Base-by-base conservation (phyloP, 2,797 vertebrate species). In the Falco berigora region DNA sequence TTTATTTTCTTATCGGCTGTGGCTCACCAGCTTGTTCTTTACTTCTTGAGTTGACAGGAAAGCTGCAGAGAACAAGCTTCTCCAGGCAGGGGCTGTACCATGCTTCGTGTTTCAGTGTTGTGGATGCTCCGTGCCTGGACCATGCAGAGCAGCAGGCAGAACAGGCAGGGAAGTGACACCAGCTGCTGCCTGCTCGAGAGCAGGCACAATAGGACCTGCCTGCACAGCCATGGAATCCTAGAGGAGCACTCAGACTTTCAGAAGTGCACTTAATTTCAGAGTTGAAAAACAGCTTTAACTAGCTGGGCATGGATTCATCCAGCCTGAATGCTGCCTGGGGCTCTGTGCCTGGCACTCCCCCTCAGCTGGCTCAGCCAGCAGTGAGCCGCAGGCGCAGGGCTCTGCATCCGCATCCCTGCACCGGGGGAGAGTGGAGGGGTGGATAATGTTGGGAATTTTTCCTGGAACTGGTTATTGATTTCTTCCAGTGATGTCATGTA, bases 191-290 rank as follows among this genome's bases (percentile, higher is more conserved):
- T 24, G 55, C 78, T 89, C 55, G 55, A n/a, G n/a, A 83, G 79
- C 75, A 61, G 59, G 76, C 79, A 56, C 73, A 36, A 9, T 71
- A 87, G 77, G 71, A 69, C 81, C 85, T 85, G 52, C n/a, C 74
- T 44, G 40, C 71, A 47, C 61, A 85, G 81, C 93, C 27, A 0
- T 47, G 67, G 6, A 32, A 58, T 85, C 86, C 88, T 93, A 90
- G 50, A 96, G 93, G 81, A 92, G 91, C 58, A n/a, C 75, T 94
- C 72, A 59, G 59, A 76, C 84, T 89, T 93, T 93, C 93, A 91
- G 84, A 96, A 96, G 81, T 79, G 90, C 88, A 74, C 90, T 96
- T 96, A 91, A 93, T 96, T 95, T 94, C 42, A 5, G 83, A 94
- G 90, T 62, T 92, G 90, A 92, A 87, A 92, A 42, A 79, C 83